Base-by-base conservation (phyloP, 2,888 invertebrate species). In the Pecten maximus region DNA sequence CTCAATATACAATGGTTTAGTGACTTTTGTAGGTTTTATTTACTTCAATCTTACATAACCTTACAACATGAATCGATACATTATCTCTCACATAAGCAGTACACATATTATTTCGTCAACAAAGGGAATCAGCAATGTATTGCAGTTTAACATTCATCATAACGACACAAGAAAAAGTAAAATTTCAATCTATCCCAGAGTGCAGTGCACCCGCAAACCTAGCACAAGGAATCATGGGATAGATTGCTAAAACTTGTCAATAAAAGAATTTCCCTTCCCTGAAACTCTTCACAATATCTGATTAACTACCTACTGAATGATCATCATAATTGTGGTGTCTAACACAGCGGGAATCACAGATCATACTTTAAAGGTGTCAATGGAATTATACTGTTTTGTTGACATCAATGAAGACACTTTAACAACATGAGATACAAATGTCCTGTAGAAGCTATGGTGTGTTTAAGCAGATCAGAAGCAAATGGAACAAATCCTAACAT, bases 1-100 rank as follows among this genome's bases (percentile, higher is more conserved):
- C 54, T 35, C 23, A 10, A 6, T 74, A 74, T 74, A 74, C 74
- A 74, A 74, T 74, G 74, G 35, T 74, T 74, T 35, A 74, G 74
- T 74, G 74, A 74, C 74, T 74, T 74, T 74, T 74, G 74, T 28
- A 74, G 74, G 74, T 35, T 74, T 74, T 74, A 74, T 74, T 74
- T 74, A 74, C 74, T 35, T 74, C 74, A 74, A 74, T 74, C 74
- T 74, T 28, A 74, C 74, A 74, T 74, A 74, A 74, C 74, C 60
- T 35, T 74, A 74, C 74, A 74, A 74, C 74, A 74, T 74, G 74
- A 74, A 74, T 74, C 74, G 35, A 74, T 74, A 74, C 74, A 74
- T 74, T 3, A 35, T 74, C 74, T 74, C 74, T 74, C 74, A 74
- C 74, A 74, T 74, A 74, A 74, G 74, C 74, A 74, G 74, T 35